phyloP scores from a whole-genome alignment of 2,797 vertebrate species.

The Clarias laeviceps region DNA sequence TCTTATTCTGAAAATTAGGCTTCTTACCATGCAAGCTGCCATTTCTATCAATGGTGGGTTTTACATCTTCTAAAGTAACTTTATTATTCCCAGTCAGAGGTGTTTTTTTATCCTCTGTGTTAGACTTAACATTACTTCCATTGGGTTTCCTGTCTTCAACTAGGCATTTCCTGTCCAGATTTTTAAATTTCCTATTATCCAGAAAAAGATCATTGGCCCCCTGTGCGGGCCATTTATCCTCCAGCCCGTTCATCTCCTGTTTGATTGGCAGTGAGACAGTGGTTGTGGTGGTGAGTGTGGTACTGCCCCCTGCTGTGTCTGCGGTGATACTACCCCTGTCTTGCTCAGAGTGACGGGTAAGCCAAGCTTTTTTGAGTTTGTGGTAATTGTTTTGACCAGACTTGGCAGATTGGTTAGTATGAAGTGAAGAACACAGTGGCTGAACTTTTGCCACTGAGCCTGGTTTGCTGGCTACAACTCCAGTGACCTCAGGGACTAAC shows the following conservation, averaged over 20 bases:
- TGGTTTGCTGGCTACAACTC: slow-evolving; percentile 77
- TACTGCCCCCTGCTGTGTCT: slow-evolving; percentile 39
- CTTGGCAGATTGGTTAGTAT: slow-evolving; percentile 68
- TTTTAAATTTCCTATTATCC: slow-evolving; percentile 46
- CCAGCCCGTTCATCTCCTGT: slow-evolving; percentile 42
- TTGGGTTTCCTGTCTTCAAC: slow-evolving; percentile 71
- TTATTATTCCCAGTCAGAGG: not conserved
- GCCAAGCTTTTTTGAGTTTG: slow-evolving; percentile 99
- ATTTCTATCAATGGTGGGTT: slow-evolving; percentile 50
- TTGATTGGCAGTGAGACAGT: slow-evolving; percentile 70
- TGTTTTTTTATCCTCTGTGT: slow-evolving; percentile 39
- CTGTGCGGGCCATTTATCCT: slow-evolving; percentile 59
- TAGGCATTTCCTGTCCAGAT: slow-evolving; percentile 36
- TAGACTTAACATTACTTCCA: slow-evolving; percentile 81
- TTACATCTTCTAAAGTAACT: slow-evolving; percentile 31
- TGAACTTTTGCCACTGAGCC: slow-evolving; percentile 77
- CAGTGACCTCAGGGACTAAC: slow-evolving; percentile 63
- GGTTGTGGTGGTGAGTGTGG: slow-evolving; percentile 83
- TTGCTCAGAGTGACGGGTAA: slow-evolving; percentile 97
- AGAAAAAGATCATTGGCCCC: slow-evolving; percentile 72
- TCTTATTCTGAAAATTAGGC: slow-evolving; percentile 23
- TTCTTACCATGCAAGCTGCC: slow-evolving; percentile 44
- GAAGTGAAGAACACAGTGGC: slow-evolving; percentile 2
- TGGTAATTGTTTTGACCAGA: slow-evolving; percentile 89
- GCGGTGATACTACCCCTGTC: slow-evolving; percentile 72